phyloP scores from a whole-genome alignment of 2,888 invertebrate genomes.

The Nemotelus pantherinus region DNA sequence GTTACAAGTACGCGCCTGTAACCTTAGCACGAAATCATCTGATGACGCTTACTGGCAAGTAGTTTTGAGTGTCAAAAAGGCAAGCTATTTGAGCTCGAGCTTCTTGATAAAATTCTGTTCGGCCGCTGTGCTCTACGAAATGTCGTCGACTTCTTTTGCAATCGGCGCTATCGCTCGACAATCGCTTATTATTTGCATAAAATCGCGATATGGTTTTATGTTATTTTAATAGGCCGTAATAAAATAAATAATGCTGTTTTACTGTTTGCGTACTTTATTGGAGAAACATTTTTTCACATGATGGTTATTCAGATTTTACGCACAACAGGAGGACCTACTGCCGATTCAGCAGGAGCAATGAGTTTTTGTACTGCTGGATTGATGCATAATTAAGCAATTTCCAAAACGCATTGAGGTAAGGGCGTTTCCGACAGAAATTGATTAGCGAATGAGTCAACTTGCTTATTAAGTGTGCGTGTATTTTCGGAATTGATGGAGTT shows the following conservation, averaged over 20 bases:
- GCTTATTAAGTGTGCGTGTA: too few species aligned
- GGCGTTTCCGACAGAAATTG: too few species aligned
- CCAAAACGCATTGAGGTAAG: too few species aligned
- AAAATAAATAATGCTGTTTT: conserved; percentile 24
- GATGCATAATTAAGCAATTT: too few species aligned
- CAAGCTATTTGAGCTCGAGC: not conserved
- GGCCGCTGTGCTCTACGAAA: conserved; percentile 4
- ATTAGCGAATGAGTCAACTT: too few species aligned
- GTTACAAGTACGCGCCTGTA: not conserved
- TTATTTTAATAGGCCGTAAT: conserved; percentile 30
- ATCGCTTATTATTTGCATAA: conserved; percentile 36
- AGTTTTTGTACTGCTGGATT: too few species aligned
- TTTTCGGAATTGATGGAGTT: too few species aligned
- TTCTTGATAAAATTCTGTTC: not conserved
- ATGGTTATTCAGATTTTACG: too few species aligned
- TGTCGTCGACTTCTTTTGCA: conserved; percentile 7
- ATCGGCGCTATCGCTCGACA: not conserved
- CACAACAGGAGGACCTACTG: too few species aligned
- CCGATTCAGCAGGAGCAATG: too few species aligned
- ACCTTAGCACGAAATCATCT: not conserved
- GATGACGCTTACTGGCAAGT: not conserved
- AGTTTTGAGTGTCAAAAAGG: not conserved
- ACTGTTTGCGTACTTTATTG: conserved; percentile 8
- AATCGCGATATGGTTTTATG: conserved; percentile 34
- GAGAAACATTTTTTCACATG: not conserved